Evolutionary conservation across 1,140 invertebrate genomes (phyloP).

Genomic region (Drosophila chauvacae): DNA sequence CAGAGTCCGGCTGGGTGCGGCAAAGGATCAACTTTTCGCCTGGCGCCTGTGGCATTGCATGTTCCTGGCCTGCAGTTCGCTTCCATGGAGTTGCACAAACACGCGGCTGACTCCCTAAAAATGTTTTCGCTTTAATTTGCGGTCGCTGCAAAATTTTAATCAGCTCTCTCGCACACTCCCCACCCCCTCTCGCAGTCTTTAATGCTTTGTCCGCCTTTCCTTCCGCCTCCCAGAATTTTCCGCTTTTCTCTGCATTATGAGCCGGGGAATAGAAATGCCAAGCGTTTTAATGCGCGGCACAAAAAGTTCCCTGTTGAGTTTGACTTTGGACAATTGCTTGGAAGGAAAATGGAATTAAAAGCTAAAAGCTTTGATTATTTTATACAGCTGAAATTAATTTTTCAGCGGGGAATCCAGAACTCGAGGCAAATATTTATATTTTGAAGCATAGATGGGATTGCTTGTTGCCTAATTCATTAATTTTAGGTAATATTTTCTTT

Average conservation of each 20-base stretch:
- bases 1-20: constrained; percentile 20
- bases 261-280: constrained; percentile 37
- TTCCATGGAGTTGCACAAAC: constrained; percentile 13
- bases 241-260: constrained; percentile 42
- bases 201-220: constrained; percentile 17
- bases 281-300: constrained; percentile 40
- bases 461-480: background rate
- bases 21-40: constrained; percentile 69
- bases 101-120: constrained; percentile 50
- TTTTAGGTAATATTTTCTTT: too few relatives aligned
- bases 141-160: constrained; percentile 74
- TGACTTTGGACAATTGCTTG: constrained; percentile 50
- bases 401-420: constrained; percentile 4
- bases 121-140: constrained; percentile 80
- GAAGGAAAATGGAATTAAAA: constrained; percentile 21
- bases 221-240: constrained; percentile 18
- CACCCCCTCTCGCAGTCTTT: constrained; percentile 6
- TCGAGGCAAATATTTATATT: background rate
- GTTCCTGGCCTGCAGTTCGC: constrained; percentile 41
- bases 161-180: constrained; percentile 40
- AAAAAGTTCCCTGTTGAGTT: constrained; percentile 50
- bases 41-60: constrained; percentile 51
- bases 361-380: constrained; percentile 19
- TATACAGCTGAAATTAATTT: constrained; percentile 3
- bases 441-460: background rate